phyloP scores from a whole-genome alignment of 2,797 vertebrate genomes.

The Cuniculus paca region DNA sequence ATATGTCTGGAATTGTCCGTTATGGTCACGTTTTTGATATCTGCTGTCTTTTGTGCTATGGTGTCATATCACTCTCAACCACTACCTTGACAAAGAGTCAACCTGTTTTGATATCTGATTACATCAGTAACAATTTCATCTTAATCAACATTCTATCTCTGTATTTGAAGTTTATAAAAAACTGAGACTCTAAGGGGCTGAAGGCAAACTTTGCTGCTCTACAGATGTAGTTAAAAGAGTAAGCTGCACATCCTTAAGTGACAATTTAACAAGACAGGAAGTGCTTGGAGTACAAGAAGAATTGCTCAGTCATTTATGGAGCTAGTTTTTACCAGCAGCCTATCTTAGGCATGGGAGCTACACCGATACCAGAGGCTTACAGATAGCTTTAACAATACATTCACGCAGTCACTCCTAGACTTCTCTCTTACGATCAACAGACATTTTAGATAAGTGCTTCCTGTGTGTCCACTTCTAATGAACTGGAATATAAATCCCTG shows the following conservation, averaged over 20 bases:
- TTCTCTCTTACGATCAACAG: constrained; percentile 90
- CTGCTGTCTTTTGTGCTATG: neutral
- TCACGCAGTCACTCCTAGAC: constrained; percentile 88
- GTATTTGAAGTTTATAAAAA: constrained; percentile 91
- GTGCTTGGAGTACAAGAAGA: constrained; percentile 92
- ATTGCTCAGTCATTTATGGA: constrained; percentile 92
- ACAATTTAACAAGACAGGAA: constrained; percentile 93
- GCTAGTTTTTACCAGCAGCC: constrained; percentile 90
- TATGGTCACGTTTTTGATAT: no score
- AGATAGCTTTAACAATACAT: constrained; percentile 90
- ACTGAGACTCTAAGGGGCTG: constrained; percentile 90
- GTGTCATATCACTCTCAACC: neutral
- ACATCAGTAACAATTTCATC: constrained; percentile 17
- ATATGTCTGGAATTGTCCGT: no score
- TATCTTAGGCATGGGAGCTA: constrained; percentile 88
- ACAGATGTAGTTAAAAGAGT: constrained; percentile 83
- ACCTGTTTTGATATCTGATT: neutral
- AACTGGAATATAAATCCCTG: constrained; percentile 70
- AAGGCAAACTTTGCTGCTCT: constrained; percentile 91
- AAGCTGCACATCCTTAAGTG: constrained; percentile 92
- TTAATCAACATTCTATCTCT: constrained; percentile 90
- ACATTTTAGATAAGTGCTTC: constrained; percentile 88
- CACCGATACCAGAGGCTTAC: constrained; percentile 87
- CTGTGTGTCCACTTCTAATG: constrained; percentile 77
- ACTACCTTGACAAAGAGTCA: neutral